These are phyloP conservation scores for Mionectes olivaceus DNA, from an alignment of 2,797 vertebrate genomes.

Conservation along the genomic window DNA sequence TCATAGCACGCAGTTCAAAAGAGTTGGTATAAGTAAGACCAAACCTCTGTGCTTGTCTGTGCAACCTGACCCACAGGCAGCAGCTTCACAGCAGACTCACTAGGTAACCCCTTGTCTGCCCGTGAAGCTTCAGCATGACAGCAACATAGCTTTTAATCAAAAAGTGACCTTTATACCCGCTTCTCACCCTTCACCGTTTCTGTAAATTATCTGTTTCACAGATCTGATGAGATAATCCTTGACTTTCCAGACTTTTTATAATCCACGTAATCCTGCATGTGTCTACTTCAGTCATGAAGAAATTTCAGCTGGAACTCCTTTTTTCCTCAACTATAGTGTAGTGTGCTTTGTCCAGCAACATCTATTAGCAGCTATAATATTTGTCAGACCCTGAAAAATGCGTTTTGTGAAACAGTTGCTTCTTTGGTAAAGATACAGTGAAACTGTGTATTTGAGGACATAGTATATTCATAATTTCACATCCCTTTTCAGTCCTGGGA, in stretches of 20 bases:
- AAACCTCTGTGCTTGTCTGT: not conserved
- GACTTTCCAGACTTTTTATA: not conserved
- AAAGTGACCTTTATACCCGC: not conserved
- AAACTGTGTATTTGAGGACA: not conserved
- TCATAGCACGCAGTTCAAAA: not conserved
- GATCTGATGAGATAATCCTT: not conserved
- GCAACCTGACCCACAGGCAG: not conserved
- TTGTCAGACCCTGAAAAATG: not conserved
- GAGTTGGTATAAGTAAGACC: accelerated
- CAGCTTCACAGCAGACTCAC: not conserved
- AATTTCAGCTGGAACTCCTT: not conserved
- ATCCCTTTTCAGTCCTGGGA: not conserved
- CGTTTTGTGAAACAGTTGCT: not conserved
- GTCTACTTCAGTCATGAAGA: not conserved
- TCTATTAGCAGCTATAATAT: not conserved
- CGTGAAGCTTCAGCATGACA: not conserved
- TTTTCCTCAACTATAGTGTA: not conserved
- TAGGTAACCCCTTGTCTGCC: not conserved
- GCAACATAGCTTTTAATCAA: not conserved
- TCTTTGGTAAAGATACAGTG: not conserved
- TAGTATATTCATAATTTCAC: not conserved
- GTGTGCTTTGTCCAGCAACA: not conserved
- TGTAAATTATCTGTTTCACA: not conserved
- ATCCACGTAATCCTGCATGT: not conserved
- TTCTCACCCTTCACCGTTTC: not conserved